These are phyloP conservation scores for Dissostichus mawsoni DNA, from an alignment of 2,113 vertebrate genomes.

Conservation along the genomic window DNA sequence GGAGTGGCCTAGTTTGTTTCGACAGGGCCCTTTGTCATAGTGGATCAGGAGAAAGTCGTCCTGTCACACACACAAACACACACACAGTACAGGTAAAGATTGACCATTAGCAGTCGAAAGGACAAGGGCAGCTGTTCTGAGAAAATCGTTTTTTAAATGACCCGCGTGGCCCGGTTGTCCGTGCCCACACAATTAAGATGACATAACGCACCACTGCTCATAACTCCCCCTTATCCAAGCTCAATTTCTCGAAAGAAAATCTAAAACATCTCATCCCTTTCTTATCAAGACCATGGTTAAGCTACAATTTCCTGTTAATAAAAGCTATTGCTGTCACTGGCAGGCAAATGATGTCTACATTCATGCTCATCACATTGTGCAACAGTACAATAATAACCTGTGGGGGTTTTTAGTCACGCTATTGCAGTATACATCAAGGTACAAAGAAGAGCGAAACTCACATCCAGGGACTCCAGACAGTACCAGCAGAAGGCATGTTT, in stretches of 20 bases:
- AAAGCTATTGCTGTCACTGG: constrained; percentile 10
- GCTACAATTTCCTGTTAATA: constrained; percentile 25
- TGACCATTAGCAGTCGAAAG: constrained; percentile 47
- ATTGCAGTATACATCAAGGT: background rate
- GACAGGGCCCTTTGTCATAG: constrained; percentile 98
- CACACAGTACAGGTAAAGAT: constrained; percentile 32
- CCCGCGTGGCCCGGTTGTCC: background rate
- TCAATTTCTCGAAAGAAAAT: background rate
- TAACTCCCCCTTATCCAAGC: background rate
- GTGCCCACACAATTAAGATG: constrained; percentile 44
- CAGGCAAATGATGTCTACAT: constrained; percentile 28
- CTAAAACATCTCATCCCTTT: background rate
- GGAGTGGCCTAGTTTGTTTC: constrained; percentile 98
- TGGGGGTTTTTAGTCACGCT: background rate
- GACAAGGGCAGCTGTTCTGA: constrained; percentile 25
- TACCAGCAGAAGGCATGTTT: constrained; percentile 99
- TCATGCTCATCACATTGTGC: background rate
- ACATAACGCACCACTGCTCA: constrained; percentile 28
- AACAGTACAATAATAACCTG: constrained; percentile 3
- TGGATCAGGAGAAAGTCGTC: constrained; percentile 99
- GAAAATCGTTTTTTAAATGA: constrained; percentile 61
- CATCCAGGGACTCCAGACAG: constrained; percentile 97
- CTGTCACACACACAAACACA: constrained; percentile 75
- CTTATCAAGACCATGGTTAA: constrained; percentile 41
- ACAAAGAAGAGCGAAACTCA: constrained; percentile 82